phyloP scores from a whole-genome alignment of 2,888 invertebrate species.

The Deroplatys truncata region DNA sequence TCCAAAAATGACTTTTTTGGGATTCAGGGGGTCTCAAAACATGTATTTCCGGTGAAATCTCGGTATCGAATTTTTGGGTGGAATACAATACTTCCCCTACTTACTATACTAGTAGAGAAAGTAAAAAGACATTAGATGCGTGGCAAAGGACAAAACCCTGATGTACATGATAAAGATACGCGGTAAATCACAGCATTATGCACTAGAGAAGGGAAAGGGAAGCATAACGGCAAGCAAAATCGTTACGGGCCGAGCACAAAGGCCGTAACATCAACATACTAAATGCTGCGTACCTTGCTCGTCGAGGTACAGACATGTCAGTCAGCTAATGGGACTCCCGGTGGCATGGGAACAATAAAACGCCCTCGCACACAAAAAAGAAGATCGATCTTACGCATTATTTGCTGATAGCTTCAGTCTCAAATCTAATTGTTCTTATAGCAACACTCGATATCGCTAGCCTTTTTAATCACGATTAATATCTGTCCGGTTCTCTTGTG shows the following conservation, averaged over 20 bases:
- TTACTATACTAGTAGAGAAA: too few relatives aligned
- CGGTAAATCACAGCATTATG: too few relatives aligned
- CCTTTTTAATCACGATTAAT: background rate
- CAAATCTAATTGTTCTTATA: too few relatives aligned
- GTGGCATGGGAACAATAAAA: background rate
- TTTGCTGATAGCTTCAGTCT: background rate
- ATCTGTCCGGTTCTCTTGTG: background rate
- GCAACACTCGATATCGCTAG: background rate
- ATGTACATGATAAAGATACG: too few relatives aligned
- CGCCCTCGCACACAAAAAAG: background rate
- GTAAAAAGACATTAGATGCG: too few relatives aligned
- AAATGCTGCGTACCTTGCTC: background rate
- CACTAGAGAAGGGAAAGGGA: background rate
- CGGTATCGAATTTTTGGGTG: too few relatives aligned
- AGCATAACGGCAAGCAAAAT: background rate
- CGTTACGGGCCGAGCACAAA: background rate
- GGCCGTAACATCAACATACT: background rate
- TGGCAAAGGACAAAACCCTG: too few relatives aligned
- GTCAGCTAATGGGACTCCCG: background rate
- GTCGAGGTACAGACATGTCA: background rate
- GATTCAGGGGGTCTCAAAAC: too few relatives aligned
- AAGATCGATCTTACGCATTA: background rate
- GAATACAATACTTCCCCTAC: too few relatives aligned
- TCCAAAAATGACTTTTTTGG: too few relatives aligned
- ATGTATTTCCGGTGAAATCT: too few relatives aligned